Evolutionary conservation across 2,888 invertebrate genomes (phyloP), one percentile per base, ranked within the genome.

Genomic region (Alcis repandata): DNA sequence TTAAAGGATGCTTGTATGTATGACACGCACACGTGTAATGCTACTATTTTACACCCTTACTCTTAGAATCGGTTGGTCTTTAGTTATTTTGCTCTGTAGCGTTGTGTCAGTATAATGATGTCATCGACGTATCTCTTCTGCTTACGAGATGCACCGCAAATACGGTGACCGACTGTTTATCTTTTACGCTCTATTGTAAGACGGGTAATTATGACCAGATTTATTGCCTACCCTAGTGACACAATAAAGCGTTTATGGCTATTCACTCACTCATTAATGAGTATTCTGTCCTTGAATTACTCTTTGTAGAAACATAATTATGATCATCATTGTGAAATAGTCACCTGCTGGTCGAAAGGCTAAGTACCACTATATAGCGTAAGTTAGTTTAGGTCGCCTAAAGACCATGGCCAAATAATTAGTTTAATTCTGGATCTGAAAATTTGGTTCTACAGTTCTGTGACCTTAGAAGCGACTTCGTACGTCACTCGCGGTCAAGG

Each of bases 101-200:
- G 46, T 66, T 49, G 59, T 75, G 69, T 71, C 74, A 71, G 71
- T 59, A 72, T 53, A 68, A 73, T 84, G 82, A 83, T 80, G 77
- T 84, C 83, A 83, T 75, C 64, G 67, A 49, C 56, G 43, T 67
- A 73, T 70, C 61, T 63, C 33, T 41, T 33, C 43, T 17, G 58
- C 63, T 69, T 57, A 67, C 57, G 63, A 60, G 70, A 54, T 72
- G 76, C 74, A 72, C 69, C 11, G 59, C 62, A 70, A 70, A 68
- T 64, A 69, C 32, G 68, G 52, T 62, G 67, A 66, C 59, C 67
- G 57, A 54, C 53, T 70, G 63, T 69, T 67, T 70, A 61, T 48
- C 64, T 67, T 63, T 49, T 45, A 51, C 57, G 43, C 38, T 49
- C 60, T 58, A 53, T 63, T 59, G 59, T 64, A 63, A 41, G 45